Evolutionary conservation across 2,113 vertebrate genomes (phyloP).

Genomic region (Suncus etruscus): DNA sequence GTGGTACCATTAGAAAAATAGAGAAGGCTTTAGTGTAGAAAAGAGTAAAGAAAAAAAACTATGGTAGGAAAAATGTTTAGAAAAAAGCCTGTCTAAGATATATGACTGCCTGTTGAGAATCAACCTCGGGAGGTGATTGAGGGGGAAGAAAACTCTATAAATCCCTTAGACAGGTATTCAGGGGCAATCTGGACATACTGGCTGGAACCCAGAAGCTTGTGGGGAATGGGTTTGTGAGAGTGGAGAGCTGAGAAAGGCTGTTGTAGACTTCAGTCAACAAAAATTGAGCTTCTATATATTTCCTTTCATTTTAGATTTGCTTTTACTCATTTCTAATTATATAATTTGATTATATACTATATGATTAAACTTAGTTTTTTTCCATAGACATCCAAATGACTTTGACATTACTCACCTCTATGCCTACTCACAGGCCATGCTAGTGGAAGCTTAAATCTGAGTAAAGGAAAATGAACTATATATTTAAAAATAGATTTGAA

Average conservation of each 20-base stretch:
- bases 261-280: neutral
- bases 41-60: neutral
- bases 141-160: neutral
- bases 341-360: neutral
- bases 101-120: neutral
- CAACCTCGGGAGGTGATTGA: neutral
- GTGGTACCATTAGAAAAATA: neutral
- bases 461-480: neutral
- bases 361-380: constrained; percentile 31
- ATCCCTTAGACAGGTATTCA: neutral
- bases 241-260: neutral
- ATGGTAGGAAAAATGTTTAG: neutral
- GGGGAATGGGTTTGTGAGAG: too few relatives aligned
- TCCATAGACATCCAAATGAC: neutral
- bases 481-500: neutral
- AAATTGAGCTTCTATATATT: neutral
- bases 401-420: neutral
- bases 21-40: accelerated
- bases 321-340: neutral
- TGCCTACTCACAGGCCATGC: neutral
- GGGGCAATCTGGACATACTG: too few relatives aligned
- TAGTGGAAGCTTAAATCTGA: neutral
- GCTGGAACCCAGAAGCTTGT: neutral
- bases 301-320: neutral
- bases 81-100: neutral